Evolutionary conservation across 2,113 vertebrate species (phyloP).

Genomic region (Chiloscyllium plagiosum): DNA sequence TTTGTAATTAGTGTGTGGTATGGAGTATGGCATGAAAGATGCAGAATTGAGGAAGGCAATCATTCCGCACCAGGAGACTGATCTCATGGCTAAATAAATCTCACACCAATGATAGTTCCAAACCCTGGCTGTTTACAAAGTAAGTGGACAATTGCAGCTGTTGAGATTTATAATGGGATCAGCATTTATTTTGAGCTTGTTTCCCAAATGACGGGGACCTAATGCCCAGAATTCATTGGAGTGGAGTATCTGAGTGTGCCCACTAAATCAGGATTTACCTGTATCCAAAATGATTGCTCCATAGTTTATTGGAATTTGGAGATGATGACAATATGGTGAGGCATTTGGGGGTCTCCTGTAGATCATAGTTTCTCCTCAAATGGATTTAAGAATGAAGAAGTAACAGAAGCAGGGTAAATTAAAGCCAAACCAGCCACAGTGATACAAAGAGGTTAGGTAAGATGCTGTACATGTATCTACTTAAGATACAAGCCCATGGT

Average conservation of each 20-base stretch:
- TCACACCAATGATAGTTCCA: neutral
- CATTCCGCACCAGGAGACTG: neutral
- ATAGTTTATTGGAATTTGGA: neutral
- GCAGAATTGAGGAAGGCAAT: neutral
- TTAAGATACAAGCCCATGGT: too few species aligned
- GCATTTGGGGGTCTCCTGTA: neutral
- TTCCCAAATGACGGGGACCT: neutral
- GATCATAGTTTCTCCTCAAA: neutral
- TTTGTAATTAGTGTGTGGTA: neutral
- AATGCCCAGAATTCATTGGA: neutral
- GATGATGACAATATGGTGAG: neutral
- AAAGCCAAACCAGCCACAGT: neutral
- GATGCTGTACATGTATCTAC: too few species aligned
- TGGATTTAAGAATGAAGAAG: neutral
- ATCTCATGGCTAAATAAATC: neutral
- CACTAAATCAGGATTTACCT: too few species aligned
- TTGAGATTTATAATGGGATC: slow-evolving; percentile 16
- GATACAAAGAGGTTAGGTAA: neutral
- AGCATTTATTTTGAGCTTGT: slow-evolving; percentile 17
- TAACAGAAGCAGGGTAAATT: neutral
- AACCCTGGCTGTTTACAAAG: neutral
- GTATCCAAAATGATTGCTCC: neutral
- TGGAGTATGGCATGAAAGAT: neutral
- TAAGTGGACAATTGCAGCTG: neutral
- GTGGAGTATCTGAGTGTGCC: neutral